phyloP scores from a whole-genome alignment of 2,797 vertebrate genomes.

The Arvicola amphibius region DNA sequence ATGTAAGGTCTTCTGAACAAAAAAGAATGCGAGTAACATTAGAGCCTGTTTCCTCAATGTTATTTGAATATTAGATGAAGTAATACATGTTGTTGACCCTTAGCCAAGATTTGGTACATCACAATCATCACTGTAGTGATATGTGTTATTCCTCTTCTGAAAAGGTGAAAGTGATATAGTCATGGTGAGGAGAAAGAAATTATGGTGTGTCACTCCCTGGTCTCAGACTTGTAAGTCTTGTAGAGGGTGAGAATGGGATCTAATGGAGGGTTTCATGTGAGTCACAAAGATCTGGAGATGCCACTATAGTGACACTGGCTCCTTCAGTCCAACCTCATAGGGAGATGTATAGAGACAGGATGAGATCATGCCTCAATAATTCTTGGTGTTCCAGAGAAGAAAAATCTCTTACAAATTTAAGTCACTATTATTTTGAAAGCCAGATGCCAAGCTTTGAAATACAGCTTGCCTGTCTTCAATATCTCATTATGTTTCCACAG shows the following conservation, averaged over 20 bases:
- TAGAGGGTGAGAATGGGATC: not conserved
- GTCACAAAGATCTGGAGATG: not conserved
- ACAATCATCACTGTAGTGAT: not conserved
- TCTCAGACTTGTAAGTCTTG: constrained; percentile 2
- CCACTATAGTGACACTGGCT: not conserved
- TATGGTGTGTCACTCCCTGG: not conserved
- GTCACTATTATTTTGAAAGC: constrained; percentile 64
- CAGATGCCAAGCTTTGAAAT: constrained; percentile 73
- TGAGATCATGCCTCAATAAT: constrained; percentile 69
- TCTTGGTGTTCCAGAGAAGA: constrained; percentile 51
- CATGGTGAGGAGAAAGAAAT: not conserved
- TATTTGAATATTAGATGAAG: constrained; percentile 35
- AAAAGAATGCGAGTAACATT: not conserved
- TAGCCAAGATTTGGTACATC: not conserved
- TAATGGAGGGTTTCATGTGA: not conserved
- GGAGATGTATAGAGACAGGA: constrained; percentile 38
- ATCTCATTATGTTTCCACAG: constrained; percentile 67
- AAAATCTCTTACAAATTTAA: constrained; percentile 52
- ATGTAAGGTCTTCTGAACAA: not conserved
- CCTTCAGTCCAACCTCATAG: not conserved
- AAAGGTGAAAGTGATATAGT: not conserved
- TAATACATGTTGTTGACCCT: not conserved
- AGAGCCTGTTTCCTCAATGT: not conserved
- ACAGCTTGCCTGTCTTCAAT: constrained; percentile 57
- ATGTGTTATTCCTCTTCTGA: not conserved